Conservation (phyloP, 2,797 vertebrate species). For the Betta splendens region DNA sequence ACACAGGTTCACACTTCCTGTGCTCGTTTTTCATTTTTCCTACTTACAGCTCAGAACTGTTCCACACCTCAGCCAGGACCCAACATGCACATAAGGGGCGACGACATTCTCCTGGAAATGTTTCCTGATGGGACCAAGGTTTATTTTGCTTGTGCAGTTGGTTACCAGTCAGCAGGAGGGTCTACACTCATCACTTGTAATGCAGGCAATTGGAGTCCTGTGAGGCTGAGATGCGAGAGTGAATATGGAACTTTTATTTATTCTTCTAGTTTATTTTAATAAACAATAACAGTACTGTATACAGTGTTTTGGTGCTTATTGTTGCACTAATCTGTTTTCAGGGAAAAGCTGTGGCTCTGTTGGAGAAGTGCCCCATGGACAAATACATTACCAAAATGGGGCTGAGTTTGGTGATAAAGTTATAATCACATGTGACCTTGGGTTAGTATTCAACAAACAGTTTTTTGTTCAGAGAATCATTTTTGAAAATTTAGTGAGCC, state of each 20-base stretch:
- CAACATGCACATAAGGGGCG: conserved; percentile 1
- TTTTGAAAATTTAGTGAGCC: conserved; percentile 1
- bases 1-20: not conserved
- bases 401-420: conserved; percentile 24
- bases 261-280: no score
- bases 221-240: conserved; percentile 57
- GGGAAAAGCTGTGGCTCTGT: no score
- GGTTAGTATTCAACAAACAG: conserved; percentile 37
- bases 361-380: accelerated
- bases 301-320: no score
- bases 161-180: not conserved
- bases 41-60: conserved; percentile 54
- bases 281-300: no score
- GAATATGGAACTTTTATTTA: conserved; percentile 33
- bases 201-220: conserved; percentile 32
- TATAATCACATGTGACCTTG: not conserved
- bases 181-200: conserved; percentile 1
- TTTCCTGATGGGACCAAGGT: conserved; percentile 13
- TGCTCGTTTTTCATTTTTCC: not conserved
- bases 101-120: accelerated
- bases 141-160: conserved; percentile 29
- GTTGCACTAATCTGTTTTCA: not conserved
- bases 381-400: not conserved
- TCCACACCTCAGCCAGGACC: not conserved
- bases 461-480: not conserved